These are phyloP conservation scores for Drosophila vallismaia DNA, from an alignment of 2,888 invertebrate species.

Conservation along the genomic window DNA sequence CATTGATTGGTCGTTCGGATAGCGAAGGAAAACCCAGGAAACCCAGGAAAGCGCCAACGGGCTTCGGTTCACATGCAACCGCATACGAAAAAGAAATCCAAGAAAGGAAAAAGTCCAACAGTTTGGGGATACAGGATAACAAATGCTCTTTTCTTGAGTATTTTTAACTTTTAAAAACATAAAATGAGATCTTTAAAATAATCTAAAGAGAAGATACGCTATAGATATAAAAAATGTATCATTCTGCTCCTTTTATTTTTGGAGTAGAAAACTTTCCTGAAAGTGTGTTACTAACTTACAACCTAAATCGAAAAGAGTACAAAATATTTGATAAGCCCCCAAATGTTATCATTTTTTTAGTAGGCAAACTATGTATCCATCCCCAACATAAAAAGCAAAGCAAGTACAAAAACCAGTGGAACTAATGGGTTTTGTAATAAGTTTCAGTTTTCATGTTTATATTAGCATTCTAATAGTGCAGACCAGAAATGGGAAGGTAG, in stretches of 20 bases:
- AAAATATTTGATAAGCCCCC: constrained; percentile 8
- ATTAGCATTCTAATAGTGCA: constrained; percentile 72
- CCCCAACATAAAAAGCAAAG: constrained; percentile 28
- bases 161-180: too few species aligned
- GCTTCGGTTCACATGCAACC: constrained; percentile 57
- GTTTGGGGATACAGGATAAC: not conserved
- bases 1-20: constrained; percentile 81
- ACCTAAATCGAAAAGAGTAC: not conserved
- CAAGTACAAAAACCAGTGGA: constrained; percentile 33
- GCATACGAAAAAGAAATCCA: constrained; percentile 50
- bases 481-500: constrained; percentile 22
- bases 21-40: constrained; percentile 56
- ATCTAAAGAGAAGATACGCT: too few species aligned
- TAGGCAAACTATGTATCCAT: constrained; percentile 27
- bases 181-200: too few species aligned
- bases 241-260: too few species aligned
- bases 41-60: constrained; percentile 50
- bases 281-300: too few species aligned
- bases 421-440: constrained; percentile 74
- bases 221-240: too few species aligned
- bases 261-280: too few species aligned
- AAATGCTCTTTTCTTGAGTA: not conserved
- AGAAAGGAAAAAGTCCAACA: not conserved
- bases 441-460: constrained; percentile 77
- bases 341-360: constrained; percentile 18